Evolutionary conservation across 1,140 invertebrate genomes (phyloP), one percentile per base, ranked within the genome.

Genomic region (Probaryconus sp.): DNA sequence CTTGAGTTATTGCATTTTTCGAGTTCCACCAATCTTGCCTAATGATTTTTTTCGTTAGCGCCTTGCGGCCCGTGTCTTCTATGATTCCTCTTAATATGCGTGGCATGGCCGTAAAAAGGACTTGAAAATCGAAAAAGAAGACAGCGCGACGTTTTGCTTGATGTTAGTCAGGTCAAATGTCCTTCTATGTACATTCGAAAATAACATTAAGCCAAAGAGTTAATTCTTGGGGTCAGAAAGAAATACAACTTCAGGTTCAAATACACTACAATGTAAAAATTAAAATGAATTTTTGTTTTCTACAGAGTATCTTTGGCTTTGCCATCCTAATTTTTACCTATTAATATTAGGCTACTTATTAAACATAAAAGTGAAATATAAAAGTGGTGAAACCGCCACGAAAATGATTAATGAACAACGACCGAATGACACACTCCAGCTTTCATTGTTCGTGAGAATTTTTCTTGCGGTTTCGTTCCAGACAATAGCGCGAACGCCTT

Each of bases 401-500:
- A 38, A 67, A 80, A 85, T 85, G 85, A 87, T 85, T 79, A 87
- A 87, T 81, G 83, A 85, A 64, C 73, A 86, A 85, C 81, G 82
- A 80, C 68, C 78, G 74, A 85, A 85, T 84, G 84, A 85, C 85
- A 85, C 81, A 85, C 77, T 83, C 79, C 16, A 13, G 48, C 64
- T 68, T 76, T 81, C 76, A 85, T 85, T 85, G 83, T 87, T 71
- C 78, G 61, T 71, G 58, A 45, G 47, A 76, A 78, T 61, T 79
- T 83, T 80, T 81, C 80, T 77, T 74, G 64, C 65, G 76, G 74
- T 79, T 79, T 70, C 58, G n/a, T 81, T 84, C 77, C 78, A 77
- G 51, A 51, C 24, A 35, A 35, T 38, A 31, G 56, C 17, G 13
- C 20, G 48, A 47, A 55, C 35, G 7, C 47, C 24, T 43, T 20